Evolutionary conservation across 2,888 invertebrate genomes (phyloP).

Genomic region (Euzetes globulus): DNA sequence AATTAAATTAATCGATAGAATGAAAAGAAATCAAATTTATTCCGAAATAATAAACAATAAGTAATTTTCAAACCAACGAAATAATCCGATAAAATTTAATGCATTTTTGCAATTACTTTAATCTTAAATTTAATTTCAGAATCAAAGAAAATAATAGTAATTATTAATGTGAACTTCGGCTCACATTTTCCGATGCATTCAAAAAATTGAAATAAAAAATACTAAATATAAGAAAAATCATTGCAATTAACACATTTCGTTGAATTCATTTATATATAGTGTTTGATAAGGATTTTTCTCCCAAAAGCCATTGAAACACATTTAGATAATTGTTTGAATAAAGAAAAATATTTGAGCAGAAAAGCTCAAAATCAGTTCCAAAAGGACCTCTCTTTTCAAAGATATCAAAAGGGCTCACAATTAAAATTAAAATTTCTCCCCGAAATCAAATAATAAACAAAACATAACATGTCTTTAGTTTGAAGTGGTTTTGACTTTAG

Average conservation of each 20-base stretch:
- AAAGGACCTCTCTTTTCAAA: no score
- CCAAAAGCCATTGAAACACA: neutral
- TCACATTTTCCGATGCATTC: no score
- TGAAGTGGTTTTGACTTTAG: no score
- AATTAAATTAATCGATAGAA: no score
- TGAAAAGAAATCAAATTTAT: neutral
- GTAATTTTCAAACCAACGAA: neutral
- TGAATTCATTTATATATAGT: neutral
- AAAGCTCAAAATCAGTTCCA: no score
- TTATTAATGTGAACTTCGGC: no score
- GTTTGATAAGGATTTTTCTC: neutral
- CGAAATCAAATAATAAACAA: no score
- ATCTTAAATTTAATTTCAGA: neutral
- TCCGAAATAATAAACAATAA: neutral
- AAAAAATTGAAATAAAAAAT: neutral
- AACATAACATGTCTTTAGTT: no score
- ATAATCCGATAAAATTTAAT: neutral
- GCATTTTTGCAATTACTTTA: conserved; percentile 3
- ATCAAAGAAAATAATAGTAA: no score
- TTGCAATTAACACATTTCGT: neutral
- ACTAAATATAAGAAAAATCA: neutral
- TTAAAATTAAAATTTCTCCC: no score
- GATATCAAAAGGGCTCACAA: no score
- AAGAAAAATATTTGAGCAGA: no score
- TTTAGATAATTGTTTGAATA: neutral